Conservation (phyloP, 2,888 invertebrate genomes). For the Polymixis flavicincta region DNA sequence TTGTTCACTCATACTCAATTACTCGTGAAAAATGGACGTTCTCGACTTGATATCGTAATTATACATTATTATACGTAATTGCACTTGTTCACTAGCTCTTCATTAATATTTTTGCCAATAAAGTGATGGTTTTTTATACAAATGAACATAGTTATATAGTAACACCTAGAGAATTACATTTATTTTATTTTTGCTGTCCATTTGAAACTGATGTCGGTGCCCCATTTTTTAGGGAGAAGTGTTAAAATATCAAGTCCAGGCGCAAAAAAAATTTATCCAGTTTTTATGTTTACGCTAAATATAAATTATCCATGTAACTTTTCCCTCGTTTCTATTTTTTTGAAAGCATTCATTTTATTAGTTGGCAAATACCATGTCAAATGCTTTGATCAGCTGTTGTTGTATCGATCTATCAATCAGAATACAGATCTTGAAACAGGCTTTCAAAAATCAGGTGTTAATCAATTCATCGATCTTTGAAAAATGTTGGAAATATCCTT, state of each 20-base stretch:
- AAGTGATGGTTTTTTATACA: slow-evolving; percentile 69
- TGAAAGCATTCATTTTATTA: too few relatives aligned
- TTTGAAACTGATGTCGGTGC: slow-evolving; percentile 41
- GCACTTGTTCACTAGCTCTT: slow-evolving; percentile 84
- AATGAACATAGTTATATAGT: slow-evolving; percentile 59
- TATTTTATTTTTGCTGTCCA: slow-evolving; percentile 40
- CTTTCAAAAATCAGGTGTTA: background rate
- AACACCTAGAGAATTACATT: slow-evolving; percentile 45
- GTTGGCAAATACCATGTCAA: background rate
- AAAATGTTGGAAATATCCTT: background rate
- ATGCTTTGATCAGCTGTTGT: background rate
- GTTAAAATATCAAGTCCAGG: slow-evolving; percentile 61
- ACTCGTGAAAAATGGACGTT: slow-evolving; percentile 85
- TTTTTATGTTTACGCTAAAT: background rate
- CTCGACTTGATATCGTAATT: slow-evolving; percentile 78
- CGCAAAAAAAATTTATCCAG: background rate
- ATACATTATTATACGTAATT: slow-evolving; percentile 84
- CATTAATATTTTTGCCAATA: slow-evolving; percentile 74
- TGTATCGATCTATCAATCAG: background rate
- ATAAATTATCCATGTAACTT: background rate
- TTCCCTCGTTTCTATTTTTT: background rate
- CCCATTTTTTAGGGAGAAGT: background rate
- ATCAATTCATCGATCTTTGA: background rate
- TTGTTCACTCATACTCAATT: slow-evolving; percentile 71
- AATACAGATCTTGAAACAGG: background rate